These are phyloP conservation scores for Bucorvus abyssinicus DNA, from an alignment of 2,797 vertebrate species.

Conservation along the genomic window DNA sequence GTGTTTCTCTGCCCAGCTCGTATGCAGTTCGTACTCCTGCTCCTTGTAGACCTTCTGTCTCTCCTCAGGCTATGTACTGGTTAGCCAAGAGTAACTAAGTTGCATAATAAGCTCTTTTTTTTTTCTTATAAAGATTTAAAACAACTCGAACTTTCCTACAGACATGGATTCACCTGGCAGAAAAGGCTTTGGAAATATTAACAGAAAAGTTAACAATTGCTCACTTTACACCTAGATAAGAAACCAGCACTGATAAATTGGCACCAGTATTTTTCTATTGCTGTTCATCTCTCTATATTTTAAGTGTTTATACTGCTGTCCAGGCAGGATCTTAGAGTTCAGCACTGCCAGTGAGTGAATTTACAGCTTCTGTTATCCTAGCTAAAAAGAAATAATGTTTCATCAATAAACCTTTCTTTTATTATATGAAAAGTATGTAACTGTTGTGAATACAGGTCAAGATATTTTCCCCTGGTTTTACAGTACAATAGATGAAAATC, in stretches of 20 bases:
- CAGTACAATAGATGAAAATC: neutral
- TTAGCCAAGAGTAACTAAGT: neutral
- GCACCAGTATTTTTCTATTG: neutral
- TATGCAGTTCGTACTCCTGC: neutral
- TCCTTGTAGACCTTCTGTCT: neutral
- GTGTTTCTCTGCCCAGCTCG: neutral
- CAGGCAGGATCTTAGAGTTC: neutral
- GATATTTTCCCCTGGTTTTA: neutral
- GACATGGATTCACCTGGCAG: neutral
- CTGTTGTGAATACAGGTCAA: neutral
- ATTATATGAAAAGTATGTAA: neutral
- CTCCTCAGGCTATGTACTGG: neutral
- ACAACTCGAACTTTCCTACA: neutral
- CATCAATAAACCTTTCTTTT: neutral
- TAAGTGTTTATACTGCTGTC: neutral
- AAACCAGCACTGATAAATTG: neutral
- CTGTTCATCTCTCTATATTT: neutral
- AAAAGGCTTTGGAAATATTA: neutral
- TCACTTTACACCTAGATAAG: neutral
- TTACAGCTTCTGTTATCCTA: neutral
- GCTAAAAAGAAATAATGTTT: neutral
- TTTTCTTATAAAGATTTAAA: neutral
- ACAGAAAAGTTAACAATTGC: neutral
- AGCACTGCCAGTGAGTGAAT: neutral
- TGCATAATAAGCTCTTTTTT: neutral